Conservation (phyloP, 2,113 vertebrate genomes). For the Reinhardtius hippoglossoides region DNA sequence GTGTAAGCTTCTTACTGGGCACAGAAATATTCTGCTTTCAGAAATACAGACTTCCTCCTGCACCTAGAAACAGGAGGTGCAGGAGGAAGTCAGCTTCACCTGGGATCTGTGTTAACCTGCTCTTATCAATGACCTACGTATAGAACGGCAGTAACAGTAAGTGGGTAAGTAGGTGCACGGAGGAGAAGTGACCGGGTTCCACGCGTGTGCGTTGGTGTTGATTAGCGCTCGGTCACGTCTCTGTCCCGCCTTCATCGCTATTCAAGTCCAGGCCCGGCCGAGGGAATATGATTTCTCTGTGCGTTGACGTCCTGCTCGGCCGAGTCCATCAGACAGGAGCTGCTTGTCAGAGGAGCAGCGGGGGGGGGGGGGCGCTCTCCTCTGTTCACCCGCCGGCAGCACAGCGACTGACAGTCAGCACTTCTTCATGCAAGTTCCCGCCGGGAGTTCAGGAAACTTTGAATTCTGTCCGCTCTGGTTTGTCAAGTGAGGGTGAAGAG, state of each 20-base stretch:
- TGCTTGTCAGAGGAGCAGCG: slow-evolving; percentile 41
- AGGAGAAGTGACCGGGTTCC: neutral
- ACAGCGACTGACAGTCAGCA: slow-evolving; percentile 15
- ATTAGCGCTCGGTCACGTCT: slow-evolving; percentile 35
- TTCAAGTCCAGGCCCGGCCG: slow-evolving; percentile 41
- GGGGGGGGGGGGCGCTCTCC: neutral
- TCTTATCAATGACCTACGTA: too few species aligned
- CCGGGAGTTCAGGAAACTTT: neutral
- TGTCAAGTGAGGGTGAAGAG: neutral
- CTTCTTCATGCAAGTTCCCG: slow-evolving; percentile 13
- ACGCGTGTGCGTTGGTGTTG: slow-evolving; percentile 8
- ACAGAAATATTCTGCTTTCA: slow-evolving; percentile 2
- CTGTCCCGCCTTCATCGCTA: slow-evolving; percentile 39
- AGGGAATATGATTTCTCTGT: slow-evolving; percentile 46
- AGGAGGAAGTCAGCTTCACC: neutral
- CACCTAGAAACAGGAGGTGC: too few species aligned
- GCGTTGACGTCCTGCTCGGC: slow-evolving; percentile 51
- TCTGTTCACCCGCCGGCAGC: slow-evolving; percentile 9
- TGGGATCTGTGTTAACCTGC: neutral
- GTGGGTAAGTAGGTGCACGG: neutral
- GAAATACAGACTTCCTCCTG: neutral
- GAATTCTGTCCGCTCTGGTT: neutral
- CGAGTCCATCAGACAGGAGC: slow-evolving; percentile 54
- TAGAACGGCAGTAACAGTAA: too few species aligned
- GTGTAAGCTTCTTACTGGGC: slow-evolving; percentile 15